These are phyloP conservation scores for Oscheius myriophilus DNA, from an alignment of 2,888 invertebrate species.

Conservation along the genomic window DNA sequence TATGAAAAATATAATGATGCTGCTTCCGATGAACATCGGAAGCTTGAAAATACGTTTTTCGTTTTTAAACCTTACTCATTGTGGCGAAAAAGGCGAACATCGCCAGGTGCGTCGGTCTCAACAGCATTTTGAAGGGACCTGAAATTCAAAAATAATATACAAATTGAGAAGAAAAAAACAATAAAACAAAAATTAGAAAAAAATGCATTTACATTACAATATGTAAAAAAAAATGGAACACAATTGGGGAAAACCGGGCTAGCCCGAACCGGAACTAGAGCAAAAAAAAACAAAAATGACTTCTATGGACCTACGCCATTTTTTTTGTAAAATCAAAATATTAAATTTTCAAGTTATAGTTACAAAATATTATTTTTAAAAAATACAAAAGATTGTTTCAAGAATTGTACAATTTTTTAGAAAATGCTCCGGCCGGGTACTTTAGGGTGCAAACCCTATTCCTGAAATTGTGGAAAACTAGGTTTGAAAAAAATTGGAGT, in stretches of 20 bases:
- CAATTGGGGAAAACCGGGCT: background rate
- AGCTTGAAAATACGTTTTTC: background rate
- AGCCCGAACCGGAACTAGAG: background rate
- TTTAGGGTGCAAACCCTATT: too few species aligned
- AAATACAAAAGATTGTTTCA: too few species aligned
- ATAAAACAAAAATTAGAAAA: background rate
- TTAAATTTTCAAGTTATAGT: too few species aligned
- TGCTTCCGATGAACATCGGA: too few species aligned
- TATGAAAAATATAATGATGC: too few species aligned
- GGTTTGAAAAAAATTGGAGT: too few species aligned
- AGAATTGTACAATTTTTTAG: too few species aligned
- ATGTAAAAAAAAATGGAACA: background rate
- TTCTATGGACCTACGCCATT: too few species aligned
- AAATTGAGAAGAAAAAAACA: background rate
- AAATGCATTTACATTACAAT: background rate
- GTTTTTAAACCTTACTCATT: constrained; percentile 2
- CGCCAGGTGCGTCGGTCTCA: constrained; percentile 24
- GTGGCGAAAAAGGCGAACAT: constrained; percentile 16
- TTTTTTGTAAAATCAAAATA: too few species aligned
- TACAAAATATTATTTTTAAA: too few species aligned
- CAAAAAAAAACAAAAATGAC: background rate
- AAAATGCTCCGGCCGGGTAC: too few species aligned
- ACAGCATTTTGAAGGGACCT: background rate
- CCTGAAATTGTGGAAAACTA: too few species aligned
- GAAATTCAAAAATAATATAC: background rate